Conservation (phyloP, 2,797 vertebrate species). For the Parauchenoglanis punctatus region DNA sequence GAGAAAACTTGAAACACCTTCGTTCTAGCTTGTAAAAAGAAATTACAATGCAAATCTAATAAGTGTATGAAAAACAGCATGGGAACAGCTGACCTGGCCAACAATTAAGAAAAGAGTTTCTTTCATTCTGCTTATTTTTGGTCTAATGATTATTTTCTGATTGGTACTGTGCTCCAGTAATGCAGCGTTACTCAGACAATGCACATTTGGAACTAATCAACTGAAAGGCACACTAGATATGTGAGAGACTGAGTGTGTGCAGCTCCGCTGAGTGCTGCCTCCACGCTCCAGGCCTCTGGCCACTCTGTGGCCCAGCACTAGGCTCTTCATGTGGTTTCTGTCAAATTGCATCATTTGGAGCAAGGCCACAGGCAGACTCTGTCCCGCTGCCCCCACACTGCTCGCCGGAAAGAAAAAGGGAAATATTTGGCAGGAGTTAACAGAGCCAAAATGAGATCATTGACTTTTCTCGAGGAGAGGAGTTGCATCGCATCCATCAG, state of each 20-base stretch:
- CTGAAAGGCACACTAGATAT: conserved; percentile 43
- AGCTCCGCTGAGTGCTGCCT: conserved; percentile 27
- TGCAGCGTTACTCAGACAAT: conserved; percentile 43
- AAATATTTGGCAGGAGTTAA: conserved; percentile 68
- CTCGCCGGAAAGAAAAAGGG: conserved; percentile 52
- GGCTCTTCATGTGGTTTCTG: conserved; percentile 64
- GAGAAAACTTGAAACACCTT: neutral
- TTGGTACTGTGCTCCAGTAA: conserved; percentile 34
- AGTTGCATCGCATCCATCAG: conserved; percentile 60
- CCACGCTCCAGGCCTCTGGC: conserved; percentile 44
- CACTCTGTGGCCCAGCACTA: conserved; percentile 35
- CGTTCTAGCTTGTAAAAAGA: neutral
- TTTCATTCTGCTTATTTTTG: conserved; percentile 6
- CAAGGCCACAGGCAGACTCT: conserved; percentile 58
- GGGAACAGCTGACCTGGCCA: neutral
- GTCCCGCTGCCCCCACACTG: conserved; percentile 49
- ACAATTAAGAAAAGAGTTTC: neutral
- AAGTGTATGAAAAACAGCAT: neutral
- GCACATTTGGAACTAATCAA: conserved; percentile 62
- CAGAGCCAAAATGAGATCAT: conserved; percentile 68
- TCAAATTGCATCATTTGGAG: conserved; percentile 70
- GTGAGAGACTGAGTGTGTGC: conserved; percentile 32
- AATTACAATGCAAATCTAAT: neutral
- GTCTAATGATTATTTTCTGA: conserved; percentile 44
- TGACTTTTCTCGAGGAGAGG: conserved; percentile 60